These are phyloP conservation scores for Tupaia chinensis DNA, from an alignment of 2,113 vertebrate species.

Conservation along the genomic window DNA sequence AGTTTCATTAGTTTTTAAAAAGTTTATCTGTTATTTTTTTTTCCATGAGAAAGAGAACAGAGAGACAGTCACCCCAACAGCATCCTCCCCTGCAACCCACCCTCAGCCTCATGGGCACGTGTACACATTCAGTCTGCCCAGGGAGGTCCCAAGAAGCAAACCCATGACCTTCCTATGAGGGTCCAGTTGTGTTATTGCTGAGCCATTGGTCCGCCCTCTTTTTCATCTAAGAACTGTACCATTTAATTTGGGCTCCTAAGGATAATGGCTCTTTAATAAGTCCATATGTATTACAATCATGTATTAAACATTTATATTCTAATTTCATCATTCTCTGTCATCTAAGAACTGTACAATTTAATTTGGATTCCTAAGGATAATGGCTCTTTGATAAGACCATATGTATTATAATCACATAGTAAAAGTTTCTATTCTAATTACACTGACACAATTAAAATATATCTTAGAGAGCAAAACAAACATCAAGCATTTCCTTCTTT, in stretches of 20 bases:
- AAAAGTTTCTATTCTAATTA: background rate
- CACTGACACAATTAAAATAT: background rate
- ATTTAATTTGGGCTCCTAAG: background rate
- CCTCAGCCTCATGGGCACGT: too few relatives aligned
- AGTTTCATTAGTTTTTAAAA: background rate
- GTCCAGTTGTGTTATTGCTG: too few relatives aligned
- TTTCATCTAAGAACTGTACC: background rate
- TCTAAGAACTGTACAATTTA: background rate
- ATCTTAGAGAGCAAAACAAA: background rate
- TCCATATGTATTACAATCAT: background rate
- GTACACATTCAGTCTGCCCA: too few relatives aligned
- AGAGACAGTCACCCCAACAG: too few relatives aligned
- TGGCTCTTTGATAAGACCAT: background rate
- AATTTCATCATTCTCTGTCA: background rate
- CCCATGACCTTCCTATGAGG: too few relatives aligned
- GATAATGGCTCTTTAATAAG: background rate
- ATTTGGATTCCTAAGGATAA: background rate
- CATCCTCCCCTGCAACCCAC: too few relatives aligned
- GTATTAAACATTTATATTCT: background rate
- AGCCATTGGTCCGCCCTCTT: background rate
- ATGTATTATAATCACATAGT: background rate
- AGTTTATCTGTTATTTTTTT: too few relatives aligned
- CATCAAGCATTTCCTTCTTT: background rate
- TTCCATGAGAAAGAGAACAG: too few relatives aligned
- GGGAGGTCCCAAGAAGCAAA: too few relatives aligned